These are phyloP conservation scores for Schlechtendalia chinensis DNA, from an alignment of 1,140 invertebrate genomes.

Conservation along the genomic window DNA sequence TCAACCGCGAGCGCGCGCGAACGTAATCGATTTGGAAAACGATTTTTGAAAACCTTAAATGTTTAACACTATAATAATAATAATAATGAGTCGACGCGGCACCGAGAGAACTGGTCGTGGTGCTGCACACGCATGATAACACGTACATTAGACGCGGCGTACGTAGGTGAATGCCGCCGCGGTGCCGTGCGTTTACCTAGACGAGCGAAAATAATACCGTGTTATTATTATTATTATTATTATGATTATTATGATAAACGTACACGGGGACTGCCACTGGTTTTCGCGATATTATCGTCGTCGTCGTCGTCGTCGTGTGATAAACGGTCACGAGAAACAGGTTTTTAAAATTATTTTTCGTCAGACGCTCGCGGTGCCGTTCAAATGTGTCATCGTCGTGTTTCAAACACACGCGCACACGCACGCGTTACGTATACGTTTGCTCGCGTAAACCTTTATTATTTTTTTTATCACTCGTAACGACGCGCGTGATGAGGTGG, in stretches of 20 bases:
- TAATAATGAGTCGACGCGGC: no score
- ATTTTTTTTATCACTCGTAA: neutral
- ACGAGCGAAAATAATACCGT: no score
- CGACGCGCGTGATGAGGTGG: no score
- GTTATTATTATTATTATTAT: neutral
- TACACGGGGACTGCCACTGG: conserved; percentile 2
- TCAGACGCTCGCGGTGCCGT: neutral
- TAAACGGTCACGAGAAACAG: conserved; percentile 7
- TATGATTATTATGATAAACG: neutral
- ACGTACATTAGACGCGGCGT: no score
- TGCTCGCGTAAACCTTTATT: neutral
- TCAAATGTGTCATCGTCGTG: conserved; percentile 11
- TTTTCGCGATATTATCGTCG: conserved; percentile 16
- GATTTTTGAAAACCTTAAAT: conserved; percentile 33
- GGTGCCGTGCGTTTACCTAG: no score
- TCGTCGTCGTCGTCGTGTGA: neutral
- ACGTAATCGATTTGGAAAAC: conserved; percentile 46
- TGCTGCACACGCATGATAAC: neutral
- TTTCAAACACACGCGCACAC: neutral
- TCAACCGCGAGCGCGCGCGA: neutral
- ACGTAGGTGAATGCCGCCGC: no score
- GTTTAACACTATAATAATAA: neutral
- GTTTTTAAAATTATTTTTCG: neutral
- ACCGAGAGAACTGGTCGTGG: neutral
- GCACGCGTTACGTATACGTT: no score